Evolutionary conservation across 2,113 vertebrate genomes (phyloP).

Genomic region (Rhinolophus ferrumequinum): DNA sequence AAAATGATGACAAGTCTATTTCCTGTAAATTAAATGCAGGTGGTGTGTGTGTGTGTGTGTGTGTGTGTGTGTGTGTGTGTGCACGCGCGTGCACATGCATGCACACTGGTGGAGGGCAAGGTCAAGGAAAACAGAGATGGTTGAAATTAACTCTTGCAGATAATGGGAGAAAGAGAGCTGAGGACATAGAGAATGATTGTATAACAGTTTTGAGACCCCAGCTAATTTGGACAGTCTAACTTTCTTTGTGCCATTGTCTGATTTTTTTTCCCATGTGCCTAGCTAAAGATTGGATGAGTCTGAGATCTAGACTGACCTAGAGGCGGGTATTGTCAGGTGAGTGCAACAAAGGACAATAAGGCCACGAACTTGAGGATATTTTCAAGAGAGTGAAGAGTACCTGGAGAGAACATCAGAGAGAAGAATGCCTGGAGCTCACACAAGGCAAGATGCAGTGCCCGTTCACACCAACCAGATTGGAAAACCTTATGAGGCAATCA

Average conservation of each 20-base stretch:
- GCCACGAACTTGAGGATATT: background rate
- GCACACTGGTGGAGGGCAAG: background rate
- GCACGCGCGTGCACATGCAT: background rate
- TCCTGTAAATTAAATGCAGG: slow-evolving; percentile 23
- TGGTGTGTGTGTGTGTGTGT: background rate
- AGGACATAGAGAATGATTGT: background rate
- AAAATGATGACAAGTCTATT: slow-evolving; percentile 22
- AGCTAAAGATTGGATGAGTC: background rate
- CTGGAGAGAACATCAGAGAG: background rate
- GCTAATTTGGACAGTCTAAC: background rate
- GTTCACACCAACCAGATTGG: background rate
- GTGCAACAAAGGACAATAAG: background rate
- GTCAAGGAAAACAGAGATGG: background rate
- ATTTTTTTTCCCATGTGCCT: background rate
- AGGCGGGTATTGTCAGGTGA: background rate
- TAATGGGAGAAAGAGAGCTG: background rate
- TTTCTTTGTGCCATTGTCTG: background rate
- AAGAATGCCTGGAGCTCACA: background rate
- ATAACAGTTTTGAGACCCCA: background rate
- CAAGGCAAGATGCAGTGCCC: background rate
- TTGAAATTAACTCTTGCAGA: slow-evolving; percentile 10
- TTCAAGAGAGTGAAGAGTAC: background rate
- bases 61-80: too few species aligned
- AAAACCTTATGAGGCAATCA: background rate
- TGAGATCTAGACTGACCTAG: background rate